A percentile compares a stretch with the other conserved stretches of the same genome.
phyloP scores from a whole-genome alignment of 2,888 invertebrate genomes.

The Anagyrus pseudococci region DNA sequence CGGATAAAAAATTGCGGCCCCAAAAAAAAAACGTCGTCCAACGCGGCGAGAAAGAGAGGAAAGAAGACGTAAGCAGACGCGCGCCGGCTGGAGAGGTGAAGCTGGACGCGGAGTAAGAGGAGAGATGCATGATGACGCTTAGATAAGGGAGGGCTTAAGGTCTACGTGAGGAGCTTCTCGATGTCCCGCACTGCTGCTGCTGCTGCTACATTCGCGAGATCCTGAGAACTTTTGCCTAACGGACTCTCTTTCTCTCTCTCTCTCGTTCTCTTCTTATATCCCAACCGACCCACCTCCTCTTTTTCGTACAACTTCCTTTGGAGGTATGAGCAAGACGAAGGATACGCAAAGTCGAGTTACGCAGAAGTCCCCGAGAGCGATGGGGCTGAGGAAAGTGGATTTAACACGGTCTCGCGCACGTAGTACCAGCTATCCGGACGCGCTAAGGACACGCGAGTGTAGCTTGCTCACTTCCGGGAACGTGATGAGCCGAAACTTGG shows the following conservation, averaged over 20 bases:
- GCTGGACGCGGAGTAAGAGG: slow-evolving; percentile 44
- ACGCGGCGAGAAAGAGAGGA: slow-evolving; percentile 9
- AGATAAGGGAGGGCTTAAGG: slow-evolving; percentile 61
- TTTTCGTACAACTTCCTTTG: neutral
- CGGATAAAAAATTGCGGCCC: too few species aligned
- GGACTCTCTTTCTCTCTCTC: slow-evolving; percentile 23
- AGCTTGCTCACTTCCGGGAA: slow-evolving; percentile 55
- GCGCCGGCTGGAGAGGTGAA: neutral
- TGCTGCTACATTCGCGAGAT: too few species aligned
- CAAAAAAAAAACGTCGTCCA: slow-evolving; percentile 9
- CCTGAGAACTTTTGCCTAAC: slow-evolving; percentile 60
- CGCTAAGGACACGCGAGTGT: too few species aligned
- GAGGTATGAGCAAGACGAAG: too few species aligned
- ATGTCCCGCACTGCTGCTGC: slow-evolving; percentile 47
- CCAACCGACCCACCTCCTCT: neutral
- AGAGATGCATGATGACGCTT: slow-evolving; percentile 57
- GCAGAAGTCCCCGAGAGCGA: too few species aligned
- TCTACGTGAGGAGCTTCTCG: slow-evolving; percentile 60
- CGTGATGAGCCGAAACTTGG: too few species aligned
- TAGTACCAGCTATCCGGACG: too few species aligned
- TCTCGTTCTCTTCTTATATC: neutral
- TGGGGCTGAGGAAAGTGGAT: too few species aligned
- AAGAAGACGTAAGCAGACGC: neutral
- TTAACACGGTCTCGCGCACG: too few species aligned
- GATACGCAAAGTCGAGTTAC: too few species aligned